These are phyloP conservation scores for Sprattus sprattus DNA, from an alignment of 2,113 vertebrate genomes.

Conservation along the genomic window DNA sequence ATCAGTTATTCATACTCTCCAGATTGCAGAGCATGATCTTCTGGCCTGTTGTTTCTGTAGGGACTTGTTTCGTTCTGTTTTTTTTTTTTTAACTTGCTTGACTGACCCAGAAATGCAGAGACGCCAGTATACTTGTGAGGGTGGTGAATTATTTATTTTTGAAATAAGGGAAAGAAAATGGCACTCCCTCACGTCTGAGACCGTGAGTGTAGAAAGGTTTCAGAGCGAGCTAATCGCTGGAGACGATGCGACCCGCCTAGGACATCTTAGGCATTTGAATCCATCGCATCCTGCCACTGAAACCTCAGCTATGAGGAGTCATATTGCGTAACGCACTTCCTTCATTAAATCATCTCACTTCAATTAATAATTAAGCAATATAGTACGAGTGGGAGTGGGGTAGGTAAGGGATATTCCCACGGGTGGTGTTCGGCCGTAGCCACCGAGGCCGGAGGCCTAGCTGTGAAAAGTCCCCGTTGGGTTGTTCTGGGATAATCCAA, in stretches of 20 bases:
- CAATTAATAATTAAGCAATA: too few species aligned
- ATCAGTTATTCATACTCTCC: background rate
- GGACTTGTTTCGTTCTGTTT: background rate
- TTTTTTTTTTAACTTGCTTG: background rate
- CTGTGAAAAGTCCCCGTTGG: too few species aligned
- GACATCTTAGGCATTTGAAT: conserved; percentile 3
- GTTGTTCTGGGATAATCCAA: too few species aligned
- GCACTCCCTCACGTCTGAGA: background rate
- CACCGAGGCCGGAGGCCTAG: too few species aligned
- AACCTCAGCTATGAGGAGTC: background rate
- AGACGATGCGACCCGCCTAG: background rate
- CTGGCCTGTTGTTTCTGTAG: background rate
- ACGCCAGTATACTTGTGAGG: background rate
- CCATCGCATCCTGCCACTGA: background rate
- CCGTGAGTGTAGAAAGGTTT: background rate
- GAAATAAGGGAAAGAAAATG: background rate
- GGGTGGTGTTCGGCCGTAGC: too few species aligned
- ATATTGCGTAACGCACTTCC: background rate
- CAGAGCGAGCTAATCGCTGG: background rate
- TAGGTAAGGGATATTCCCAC: too few species aligned
- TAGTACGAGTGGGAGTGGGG: too few species aligned
- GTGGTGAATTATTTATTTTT: conserved; percentile 4
- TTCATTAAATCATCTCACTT: background rate
- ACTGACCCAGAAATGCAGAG: background rate
- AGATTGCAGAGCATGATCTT: background rate